These are phyloP conservation scores for Mesorhabditis belari DNA, from an alignment of 2,888 invertebrate species.

Conservation along the genomic window DNA sequence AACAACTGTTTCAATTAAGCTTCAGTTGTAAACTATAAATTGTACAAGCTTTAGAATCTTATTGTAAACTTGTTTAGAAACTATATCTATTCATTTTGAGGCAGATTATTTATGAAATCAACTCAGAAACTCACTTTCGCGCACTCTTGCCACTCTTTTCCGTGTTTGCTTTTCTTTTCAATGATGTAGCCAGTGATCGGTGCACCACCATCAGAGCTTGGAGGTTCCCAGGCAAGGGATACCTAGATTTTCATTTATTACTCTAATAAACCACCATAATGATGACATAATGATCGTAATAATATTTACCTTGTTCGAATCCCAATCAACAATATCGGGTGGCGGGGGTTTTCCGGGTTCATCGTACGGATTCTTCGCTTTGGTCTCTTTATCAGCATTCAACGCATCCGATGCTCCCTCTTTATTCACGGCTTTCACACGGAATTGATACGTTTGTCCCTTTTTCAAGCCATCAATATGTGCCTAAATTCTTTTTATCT, in stretches of 20 bases:
- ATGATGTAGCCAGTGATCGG: constrained; percentile 86
- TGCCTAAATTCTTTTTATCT: constrained; percentile 57
- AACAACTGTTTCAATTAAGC: background rate
- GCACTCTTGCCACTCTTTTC: constrained; percentile 51
- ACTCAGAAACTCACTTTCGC: constrained; percentile 59
- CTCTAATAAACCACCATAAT: too few relatives aligned
- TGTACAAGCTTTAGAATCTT: too few relatives aligned
- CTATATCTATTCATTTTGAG: background rate
- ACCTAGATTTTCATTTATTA: too few relatives aligned
- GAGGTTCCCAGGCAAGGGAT: constrained; percentile 84
- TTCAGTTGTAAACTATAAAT: background rate
- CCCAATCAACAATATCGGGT: constrained; percentile 84
- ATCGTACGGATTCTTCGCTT: constrained; percentile 63
- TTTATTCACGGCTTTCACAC: constrained; percentile 59
- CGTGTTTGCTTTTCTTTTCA: constrained; percentile 72
- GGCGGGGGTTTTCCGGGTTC: constrained; percentile 85
- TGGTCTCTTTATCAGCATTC: constrained; percentile 54
- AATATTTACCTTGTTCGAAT: constrained; percentile 90
- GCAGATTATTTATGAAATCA: too few relatives aligned
- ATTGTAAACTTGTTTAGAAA: too few relatives aligned
- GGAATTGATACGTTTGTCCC: constrained; percentile 58
- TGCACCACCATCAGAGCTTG: constrained; percentile 74
- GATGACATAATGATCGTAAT: too few relatives aligned
- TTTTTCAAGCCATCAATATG: constrained; percentile 59
- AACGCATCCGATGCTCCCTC: constrained; percentile 59